Percentiles rank a stretch among this genome's conserved stretches.
phyloP scores from a whole-genome alignment of 64 coral and sea anemone genomes.

The Stichodactyla mertensii region DNA sequence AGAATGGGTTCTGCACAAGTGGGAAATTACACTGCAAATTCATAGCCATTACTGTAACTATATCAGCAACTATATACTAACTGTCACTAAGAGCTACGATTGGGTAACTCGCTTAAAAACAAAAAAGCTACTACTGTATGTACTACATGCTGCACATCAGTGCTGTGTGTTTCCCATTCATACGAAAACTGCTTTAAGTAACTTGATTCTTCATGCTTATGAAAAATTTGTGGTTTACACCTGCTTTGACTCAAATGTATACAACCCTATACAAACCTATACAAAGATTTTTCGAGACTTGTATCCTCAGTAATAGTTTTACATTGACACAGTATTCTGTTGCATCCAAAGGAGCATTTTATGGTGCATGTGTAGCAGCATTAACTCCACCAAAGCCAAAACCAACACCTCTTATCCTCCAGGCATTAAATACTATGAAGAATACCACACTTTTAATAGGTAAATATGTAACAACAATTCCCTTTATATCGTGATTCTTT shows the following conservation, averaged over 20 bases:
- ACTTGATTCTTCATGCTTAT: too few species aligned
- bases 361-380: conserved; percentile 62
- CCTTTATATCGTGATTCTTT: not conserved
- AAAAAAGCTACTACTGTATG: too few species aligned
- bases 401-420: conserved; percentile 85
- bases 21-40: too few species aligned
- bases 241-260: too few species aligned
- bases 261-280: too few species aligned
- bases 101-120: too few species aligned
- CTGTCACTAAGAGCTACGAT: too few species aligned
- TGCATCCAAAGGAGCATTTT: conserved; percentile 50
- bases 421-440: conserved; percentile 76
- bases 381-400: conserved; percentile 60
- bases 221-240: not conserved
- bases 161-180: not conserved
- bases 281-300: not conserved
- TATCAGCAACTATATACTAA: too few species aligned
- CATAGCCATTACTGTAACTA: too few species aligned
- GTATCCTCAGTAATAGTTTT: not conserved
- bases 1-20: too few species aligned
- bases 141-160: too few species aligned
- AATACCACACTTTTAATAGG: conserved; percentile 79
- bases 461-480: not conserved
- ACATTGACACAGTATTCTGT: not conserved
- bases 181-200: not conserved